Evolutionary conservation across 1,140 invertebrate genomes (phyloP).

Genomic region (Macrosteles quadrilineatus): DNA sequence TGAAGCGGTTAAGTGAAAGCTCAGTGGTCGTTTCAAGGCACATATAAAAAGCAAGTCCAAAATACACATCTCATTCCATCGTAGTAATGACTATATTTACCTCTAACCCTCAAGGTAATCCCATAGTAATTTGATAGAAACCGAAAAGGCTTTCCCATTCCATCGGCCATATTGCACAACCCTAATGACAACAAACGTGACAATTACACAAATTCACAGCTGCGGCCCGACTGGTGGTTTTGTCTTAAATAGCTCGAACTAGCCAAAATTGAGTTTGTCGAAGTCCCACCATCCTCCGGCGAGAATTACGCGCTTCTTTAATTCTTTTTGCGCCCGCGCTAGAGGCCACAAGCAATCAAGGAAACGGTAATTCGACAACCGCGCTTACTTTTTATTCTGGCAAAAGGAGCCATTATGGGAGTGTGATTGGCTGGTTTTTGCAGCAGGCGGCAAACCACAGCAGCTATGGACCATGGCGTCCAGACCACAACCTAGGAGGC

Average conservation of each 20-base stretch:
- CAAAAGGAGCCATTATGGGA: conserved; percentile 19
- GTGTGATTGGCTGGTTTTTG: conserved; percentile 13
- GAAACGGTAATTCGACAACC: conserved; percentile 17
- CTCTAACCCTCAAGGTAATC: too few species aligned
- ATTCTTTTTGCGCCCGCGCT: background rate
- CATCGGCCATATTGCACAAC: conserved; percentile 5
- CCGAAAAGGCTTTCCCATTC: background rate
- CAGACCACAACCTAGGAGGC: too few species aligned
- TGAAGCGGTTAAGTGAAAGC: too few species aligned
- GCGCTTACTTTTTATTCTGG: conserved; percentile 23
- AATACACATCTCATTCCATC: too few species aligned
- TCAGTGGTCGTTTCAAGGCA: too few species aligned
- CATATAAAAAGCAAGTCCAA: too few species aligned
- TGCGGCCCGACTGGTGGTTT: too few species aligned
- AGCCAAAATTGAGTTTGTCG: background rate
- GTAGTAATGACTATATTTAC: too few species aligned
- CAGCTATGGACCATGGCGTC: too few species aligned
- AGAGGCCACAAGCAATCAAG: conserved; percentile 18
- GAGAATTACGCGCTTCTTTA: conserved; percentile 1
- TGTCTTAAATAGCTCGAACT: conserved; percentile 7
- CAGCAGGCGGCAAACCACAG: conserved; percentile 12
- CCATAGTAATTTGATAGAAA: too few species aligned
- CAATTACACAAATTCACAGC: background rate
- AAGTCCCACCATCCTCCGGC: background rate
- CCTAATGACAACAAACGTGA: background rate